Conservation (phyloP, 2,888 invertebrate genomes). For the Hemistola chrysoprasaria region DNA sequence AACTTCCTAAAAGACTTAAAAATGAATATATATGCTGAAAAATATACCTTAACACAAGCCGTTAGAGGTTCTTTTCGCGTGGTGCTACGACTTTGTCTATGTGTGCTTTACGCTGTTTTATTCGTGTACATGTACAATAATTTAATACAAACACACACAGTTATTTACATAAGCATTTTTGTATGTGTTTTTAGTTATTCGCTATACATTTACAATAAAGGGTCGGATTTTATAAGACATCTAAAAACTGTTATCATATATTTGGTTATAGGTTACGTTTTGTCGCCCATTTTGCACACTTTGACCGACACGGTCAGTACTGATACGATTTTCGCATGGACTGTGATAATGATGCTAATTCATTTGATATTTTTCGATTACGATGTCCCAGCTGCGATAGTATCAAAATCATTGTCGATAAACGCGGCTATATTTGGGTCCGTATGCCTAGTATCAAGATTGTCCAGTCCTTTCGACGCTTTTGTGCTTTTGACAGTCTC, state of each 20-base stretch:
- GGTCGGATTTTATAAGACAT: slow-evolving; percentile 76
- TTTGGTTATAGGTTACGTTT: slow-evolving; percentile 91
- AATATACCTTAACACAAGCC: slow-evolving; percentile 87
- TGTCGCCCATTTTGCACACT: slow-evolving; percentile 96
- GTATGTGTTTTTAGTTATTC: slow-evolving; percentile 84
- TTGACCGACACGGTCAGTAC: slow-evolving; percentile 98
- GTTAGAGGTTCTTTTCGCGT: slow-evolving; percentile 89
- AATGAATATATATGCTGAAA: slow-evolving; percentile 91
- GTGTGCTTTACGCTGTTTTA: slow-evolving; percentile 87
- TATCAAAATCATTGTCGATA: slow-evolving; percentile 94
- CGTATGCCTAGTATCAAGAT: slow-evolving; percentile 95
- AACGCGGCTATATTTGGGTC: slow-evolving; percentile 98
- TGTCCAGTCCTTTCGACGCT: slow-evolving; percentile 92
- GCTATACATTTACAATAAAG: slow-evolving; percentile 72
- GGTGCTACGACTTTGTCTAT: slow-evolving; percentile 90
- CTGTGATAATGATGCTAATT: slow-evolving; percentile 91
- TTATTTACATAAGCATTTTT: slow-evolving; percentile 82
- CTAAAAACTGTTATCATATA: slow-evolving; percentile 91
- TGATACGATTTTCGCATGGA: slow-evolving; percentile 97
- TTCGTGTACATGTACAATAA: slow-evolving; percentile 88
- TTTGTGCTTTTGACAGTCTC: slow-evolving; percentile 95
- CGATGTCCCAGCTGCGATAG: slow-evolving; percentile 92
- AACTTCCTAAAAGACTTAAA: slow-evolving; percentile 92
- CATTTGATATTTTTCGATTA: slow-evolving; percentile 97
- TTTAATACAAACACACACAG: slow-evolving; percentile 83